These are phyloP conservation scores for Eupithecia insigniata DNA, from an alignment of 2,888 invertebrate genomes.

Conservation along the genomic window DNA sequence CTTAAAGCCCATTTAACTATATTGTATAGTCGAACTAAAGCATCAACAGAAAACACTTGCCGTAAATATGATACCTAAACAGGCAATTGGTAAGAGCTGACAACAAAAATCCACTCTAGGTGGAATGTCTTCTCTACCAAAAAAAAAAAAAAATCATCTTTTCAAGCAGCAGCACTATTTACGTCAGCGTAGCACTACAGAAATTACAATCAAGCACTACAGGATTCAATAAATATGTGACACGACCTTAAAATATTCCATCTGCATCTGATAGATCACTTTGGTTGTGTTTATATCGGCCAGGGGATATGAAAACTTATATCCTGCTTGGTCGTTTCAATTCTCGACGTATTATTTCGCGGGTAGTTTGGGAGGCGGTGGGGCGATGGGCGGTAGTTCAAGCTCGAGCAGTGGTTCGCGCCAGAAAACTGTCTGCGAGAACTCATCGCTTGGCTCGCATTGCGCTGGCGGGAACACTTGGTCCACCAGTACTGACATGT, in stretches of 20 bases:
- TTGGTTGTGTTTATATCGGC: background rate
- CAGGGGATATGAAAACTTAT: background rate
- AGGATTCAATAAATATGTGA: background rate
- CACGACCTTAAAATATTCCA: background rate
- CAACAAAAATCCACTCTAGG: background rate
- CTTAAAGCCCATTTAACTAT: background rate
- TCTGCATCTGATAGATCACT: background rate
- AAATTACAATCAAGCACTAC: background rate
- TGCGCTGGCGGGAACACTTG: slow-evolving; percentile 95
- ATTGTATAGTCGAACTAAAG: background rate
- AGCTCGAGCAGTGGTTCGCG: slow-evolving; percentile 90
- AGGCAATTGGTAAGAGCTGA: background rate
- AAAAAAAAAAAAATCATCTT: background rate
- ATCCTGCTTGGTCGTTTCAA: background rate
- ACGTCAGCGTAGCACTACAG: background rate
- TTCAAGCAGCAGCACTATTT: background rate
- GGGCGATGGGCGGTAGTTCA: slow-evolving; percentile 52
- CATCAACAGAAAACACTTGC: background rate
- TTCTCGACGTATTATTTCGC: slow-evolving; percentile 19
- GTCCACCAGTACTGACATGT: slow-evolving; percentile 97
- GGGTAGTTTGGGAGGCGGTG: slow-evolving; percentile 49
- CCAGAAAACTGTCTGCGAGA: slow-evolving; percentile 96
- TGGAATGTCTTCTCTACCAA: background rate
- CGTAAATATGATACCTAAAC: background rate
- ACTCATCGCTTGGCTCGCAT: slow-evolving; percentile 86